phyloP scores from a whole-genome alignment of 1,140 invertebrate species.

The Trichonephila clavata region DNA sequence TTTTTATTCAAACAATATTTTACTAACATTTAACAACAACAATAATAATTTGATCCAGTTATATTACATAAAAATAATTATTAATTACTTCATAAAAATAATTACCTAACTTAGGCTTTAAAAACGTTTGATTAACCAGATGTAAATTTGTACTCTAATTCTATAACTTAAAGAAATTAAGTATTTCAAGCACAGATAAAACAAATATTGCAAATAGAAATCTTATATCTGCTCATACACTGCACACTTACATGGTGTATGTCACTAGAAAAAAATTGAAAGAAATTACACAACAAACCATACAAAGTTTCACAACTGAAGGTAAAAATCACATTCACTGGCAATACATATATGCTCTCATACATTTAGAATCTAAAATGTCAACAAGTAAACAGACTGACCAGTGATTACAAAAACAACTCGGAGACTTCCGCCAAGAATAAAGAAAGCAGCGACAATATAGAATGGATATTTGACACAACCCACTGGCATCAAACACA shows the following conservation, averaged over 20 bases:
- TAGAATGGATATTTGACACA: slow-evolving; percentile 62
- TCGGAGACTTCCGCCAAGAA: slow-evolving; percentile 52
- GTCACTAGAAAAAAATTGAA: slow-evolving; percentile 18
- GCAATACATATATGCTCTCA: slow-evolving; percentile 26
- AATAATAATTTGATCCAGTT: too few species aligned
- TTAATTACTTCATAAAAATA: background rate
- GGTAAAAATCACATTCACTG: slow-evolving; percentile 29
- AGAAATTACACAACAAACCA: background rate
- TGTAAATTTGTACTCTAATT: slow-evolving; percentile 22
- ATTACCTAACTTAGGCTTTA: background rate
- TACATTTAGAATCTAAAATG: slow-evolving; percentile 63
- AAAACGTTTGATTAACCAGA: background rate
- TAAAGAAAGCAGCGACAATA: slow-evolving; percentile 74
- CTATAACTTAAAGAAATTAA: background rate
- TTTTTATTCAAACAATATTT: too few species aligned
- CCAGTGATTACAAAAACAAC: slow-evolving; percentile 47
- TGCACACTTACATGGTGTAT: background rate
- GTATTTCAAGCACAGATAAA: background rate
- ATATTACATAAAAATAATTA: background rate
- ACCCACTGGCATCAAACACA: slow-evolving; percentile 64
- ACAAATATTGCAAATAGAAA: background rate
- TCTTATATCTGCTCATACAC: background rate
- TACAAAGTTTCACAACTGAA: slow-evolving; percentile 23
- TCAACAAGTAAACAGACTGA: slow-evolving; percentile 33
- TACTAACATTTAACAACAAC: too few species aligned